Evolutionary conservation across 2,113 vertebrate species (phyloP), one percentile per base, ranked within the genome.

Genomic region (Perccottus glenii): DNA sequence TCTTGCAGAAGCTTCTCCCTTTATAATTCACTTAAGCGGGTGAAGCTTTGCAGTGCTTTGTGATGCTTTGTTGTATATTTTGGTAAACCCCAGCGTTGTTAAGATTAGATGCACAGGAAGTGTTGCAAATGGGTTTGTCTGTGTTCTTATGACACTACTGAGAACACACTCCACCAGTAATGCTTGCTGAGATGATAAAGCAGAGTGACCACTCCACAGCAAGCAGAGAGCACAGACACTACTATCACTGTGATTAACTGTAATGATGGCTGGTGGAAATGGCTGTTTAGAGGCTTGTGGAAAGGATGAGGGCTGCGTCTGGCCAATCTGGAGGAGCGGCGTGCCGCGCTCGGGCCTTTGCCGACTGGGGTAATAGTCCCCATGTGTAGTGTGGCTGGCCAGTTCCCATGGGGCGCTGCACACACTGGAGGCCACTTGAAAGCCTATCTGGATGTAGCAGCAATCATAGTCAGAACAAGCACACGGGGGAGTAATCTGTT

Each of bases 401-500:
- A 61, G 78, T 79, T 88, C 86, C 88, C 87, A 84, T 80, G 78
- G 78, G 89, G 80, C 82, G 60, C 57, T 73, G 84, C 76, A 69
- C 78, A 87, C 87, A 87, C 87, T 81, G 79, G 88, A 88, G 88
- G 89, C 88, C 89, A 90, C 89, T 90, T 91, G 89, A 91, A 92
- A 92, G 90, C 77, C 84, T 89, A 89, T 90, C 88, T 87, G 86
- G 85, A 91, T 90, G 90, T 82, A 84, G 88, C 85, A 77, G 91
- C 89, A 92, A 92, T 92, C 89, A 91, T 84, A 87, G 79, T 85
- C 76, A 82, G 82, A 85, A 82, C 74, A 85, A 86, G 86, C 84
- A 80, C 88, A 87, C 87, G 81, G 86, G 87, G 87, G 88, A 91
- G 80, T 89, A 92, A 92, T 92, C 84, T 90, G 85, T 90, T 92